Percentiles rank a stretch among this genome's conserved stretches.
Evolutionary conservation across 2,797 vertebrate species (phyloP).

Genomic region (Enteromius anoplus): DNA sequence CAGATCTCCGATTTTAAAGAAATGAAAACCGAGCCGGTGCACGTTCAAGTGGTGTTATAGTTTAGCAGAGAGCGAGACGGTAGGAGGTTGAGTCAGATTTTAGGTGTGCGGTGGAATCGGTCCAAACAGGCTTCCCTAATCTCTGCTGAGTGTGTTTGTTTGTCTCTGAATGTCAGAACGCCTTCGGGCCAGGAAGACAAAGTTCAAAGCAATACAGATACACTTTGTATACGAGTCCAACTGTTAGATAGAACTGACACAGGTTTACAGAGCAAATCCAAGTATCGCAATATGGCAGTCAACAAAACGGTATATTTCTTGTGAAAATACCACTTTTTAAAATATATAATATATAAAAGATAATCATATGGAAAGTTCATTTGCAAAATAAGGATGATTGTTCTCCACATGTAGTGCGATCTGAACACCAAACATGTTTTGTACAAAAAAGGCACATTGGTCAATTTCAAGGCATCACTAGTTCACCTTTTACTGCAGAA

Average conservation of each 20-base stretch:
- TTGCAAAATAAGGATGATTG: too few relatives aligned
- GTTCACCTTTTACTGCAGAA: too few relatives aligned
- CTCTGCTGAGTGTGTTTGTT: conserved; percentile 56
- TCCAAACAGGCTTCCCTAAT: conserved; percentile 53
- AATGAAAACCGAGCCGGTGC: neutral
- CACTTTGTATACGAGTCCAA: conserved; percentile 49
- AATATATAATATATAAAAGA: too few relatives aligned
- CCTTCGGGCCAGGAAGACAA: conserved; percentile 42
- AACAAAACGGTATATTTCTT: neutral
- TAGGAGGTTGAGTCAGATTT: conserved; percentile 33
- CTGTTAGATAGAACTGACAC: conserved; percentile 38
- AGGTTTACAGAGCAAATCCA: conserved; percentile 51
- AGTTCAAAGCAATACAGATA: conserved; percentile 48
- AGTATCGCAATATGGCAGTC: conserved; percentile 36
- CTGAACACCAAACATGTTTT: too few relatives aligned
- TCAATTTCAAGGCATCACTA: too few relatives aligned
- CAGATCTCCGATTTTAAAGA: neutral
- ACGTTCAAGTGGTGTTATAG: conserved; percentile 20
- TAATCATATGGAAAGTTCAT: too few relatives aligned
- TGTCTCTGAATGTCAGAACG: conserved; percentile 53
- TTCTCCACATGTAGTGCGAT: too few relatives aligned
- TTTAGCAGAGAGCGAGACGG: conserved; percentile 9
- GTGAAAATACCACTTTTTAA: neutral
- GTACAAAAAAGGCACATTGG: too few relatives aligned
- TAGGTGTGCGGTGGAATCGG: conserved; percentile 44